phyloP scores from a whole-genome alignment of 2,113 vertebrate species.

The Passer domesticus region DNA sequence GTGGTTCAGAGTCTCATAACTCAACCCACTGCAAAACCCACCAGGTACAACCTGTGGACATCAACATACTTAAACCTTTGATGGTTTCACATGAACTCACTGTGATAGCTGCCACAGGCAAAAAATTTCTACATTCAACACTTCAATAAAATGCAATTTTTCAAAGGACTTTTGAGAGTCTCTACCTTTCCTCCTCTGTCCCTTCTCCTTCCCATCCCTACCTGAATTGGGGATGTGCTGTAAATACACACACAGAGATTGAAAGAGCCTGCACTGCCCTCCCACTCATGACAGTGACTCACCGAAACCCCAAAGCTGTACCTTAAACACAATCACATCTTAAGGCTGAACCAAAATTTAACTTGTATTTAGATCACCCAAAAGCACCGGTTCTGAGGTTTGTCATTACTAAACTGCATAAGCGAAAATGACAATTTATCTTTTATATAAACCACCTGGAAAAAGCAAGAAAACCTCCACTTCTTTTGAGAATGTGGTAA shows the following conservation, averaged over 20 bases:
- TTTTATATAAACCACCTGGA: background rate
- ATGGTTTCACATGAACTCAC: background rate
- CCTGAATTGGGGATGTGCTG: background rate
- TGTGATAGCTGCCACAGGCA: background rate
- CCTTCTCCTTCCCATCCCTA: background rate
- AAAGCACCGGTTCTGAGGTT: conserved; percentile 49
- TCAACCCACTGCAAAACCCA: conserved; percentile 37
- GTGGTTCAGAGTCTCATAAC: conserved; percentile 16
- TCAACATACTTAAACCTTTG: background rate
- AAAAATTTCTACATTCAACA: background rate
- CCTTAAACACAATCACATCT: conserved; percentile 47
- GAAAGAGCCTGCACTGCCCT: conserved; percentile 70
- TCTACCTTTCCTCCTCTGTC: background rate
- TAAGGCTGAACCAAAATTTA: conserved; percentile 40
- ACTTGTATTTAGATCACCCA: conserved; percentile 53
- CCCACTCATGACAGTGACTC: conserved; percentile 69
- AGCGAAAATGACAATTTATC: background rate
- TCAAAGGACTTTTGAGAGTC: background rate
- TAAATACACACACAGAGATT: background rate
- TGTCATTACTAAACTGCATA: conserved; percentile 46
- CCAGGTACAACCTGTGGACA: background rate
- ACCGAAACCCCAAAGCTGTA: conserved; percentile 77
- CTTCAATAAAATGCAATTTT: background rate
- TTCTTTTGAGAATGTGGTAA: conserved; percentile 12
- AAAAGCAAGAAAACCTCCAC: background rate